Evolutionary conservation across 2,888 invertebrate species (phyloP).

Genomic region (Dicycla oo): DNA sequence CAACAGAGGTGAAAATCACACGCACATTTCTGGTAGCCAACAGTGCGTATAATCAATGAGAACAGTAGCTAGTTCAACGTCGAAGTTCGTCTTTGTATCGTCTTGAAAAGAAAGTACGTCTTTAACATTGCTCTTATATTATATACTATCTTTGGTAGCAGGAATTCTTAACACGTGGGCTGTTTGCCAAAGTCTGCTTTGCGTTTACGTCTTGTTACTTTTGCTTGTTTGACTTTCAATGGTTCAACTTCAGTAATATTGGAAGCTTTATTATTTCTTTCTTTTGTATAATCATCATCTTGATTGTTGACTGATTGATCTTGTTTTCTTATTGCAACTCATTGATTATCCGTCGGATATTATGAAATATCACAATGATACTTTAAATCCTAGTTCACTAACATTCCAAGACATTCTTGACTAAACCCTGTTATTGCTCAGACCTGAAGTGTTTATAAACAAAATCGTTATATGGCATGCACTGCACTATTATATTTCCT

Average conservation of each 20-base stretch:
- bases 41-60: slow-evolving; percentile 51
- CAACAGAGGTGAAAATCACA: slow-evolving; percentile 16
- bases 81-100: slow-evolving; percentile 29
- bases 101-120: slow-evolving; percentile 36
- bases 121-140: slow-evolving; percentile 6
- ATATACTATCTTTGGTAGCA: neutral
- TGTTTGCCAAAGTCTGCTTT: neutral
- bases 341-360: neutral
- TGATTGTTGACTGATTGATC: neutral
- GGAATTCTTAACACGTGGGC: neutral
- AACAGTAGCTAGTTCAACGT: slow-evolving; percentile 32
- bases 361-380: neutral
- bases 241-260: neutral
- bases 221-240: neutral
- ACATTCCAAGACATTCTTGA: slow-evolving; percentile 10
- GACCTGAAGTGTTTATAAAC: slow-evolving; percentile 35
- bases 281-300: neutral
- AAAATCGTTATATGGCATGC: slow-evolving; percentile 35
- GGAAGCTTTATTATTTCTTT: neutral
- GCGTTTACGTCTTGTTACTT: neutral
- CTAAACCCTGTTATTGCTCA: neutral
- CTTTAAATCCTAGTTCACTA: slow-evolving; percentile 1
- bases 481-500: slow-evolving; percentile 51
- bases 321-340: neutral
- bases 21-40: slow-evolving; percentile 10